Base-by-base conservation (phyloP, 2,797 vertebrate species). In the Arremon aurantiirostris region DNA sequence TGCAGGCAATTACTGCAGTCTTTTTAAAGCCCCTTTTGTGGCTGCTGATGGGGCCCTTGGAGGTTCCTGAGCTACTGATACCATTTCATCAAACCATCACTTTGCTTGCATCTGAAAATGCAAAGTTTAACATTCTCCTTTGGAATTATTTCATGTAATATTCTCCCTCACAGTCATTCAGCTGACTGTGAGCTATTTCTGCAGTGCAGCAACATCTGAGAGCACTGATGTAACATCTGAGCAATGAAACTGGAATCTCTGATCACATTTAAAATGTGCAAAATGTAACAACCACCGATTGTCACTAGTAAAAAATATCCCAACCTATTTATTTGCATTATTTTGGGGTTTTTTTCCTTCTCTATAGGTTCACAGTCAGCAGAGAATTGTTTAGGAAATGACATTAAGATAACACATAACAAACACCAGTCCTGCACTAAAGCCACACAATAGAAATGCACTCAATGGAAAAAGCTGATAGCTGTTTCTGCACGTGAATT, bases 21-120 rank as follows among this genome's bases (percentile, higher is more conserved):
- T 91, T 94, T 95, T 93, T 86, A 89, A 95, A 94, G 46, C 35
- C 55, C 19, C 56, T 96, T 87, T 71, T 14, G 30, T 68, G 75
- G 56, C 68, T 90, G 20, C 26, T 76, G 66, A 92, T 79, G 65
- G 13, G 20, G 18, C 70, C 71, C 71, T 73, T 26, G 27, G 42
- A 83, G 49, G 64, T 53, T 82, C 39, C n/a, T 50, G 30, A 21
- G 6, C 55, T 60, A 35, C 64, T 39, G 83, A 60, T 90, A 73
- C 34, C 60, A 57, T 80, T 95, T 82, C 73, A 92, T 52, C 77
- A 80, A 89, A 82, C 39, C 66, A 76, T 76, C 59, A 28, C 52
- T 85, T 90, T 92, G 41, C 73, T 86, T 93, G 69, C 57, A 52
- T 56, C 75, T 86, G 52, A 70, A 91, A 95, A 96, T 60, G 78